Base-by-base conservation (phyloP, 1,140 invertebrate genomes). In the Drosophila parvula region DNA sequence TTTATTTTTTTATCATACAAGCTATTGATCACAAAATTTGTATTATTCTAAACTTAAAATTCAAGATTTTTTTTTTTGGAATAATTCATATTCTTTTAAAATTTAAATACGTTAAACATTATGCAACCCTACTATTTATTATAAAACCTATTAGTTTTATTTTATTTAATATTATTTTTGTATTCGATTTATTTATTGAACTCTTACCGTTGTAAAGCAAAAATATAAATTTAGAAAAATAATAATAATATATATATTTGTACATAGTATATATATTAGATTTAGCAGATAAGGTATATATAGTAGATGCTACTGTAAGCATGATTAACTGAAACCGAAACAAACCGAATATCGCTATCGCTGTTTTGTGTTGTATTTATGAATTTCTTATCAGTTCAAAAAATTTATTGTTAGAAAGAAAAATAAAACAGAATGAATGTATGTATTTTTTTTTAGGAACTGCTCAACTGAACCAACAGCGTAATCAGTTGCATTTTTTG, bases 371-470 rank as follows among this genome's bases (percentile, higher is more conserved):
- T 45, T 75, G 58, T 41, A 28, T 48, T 44, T 45, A 18, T 45
- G 44, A n/a, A 60, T 68, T 75, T 76, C 56, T 68, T 76, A 77
- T 75, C 74, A 75, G 50, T 57, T 75, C 14, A 56, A 62, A 36
- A 57, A 38, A 36, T 44, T 56, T 18, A 40, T 43, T 18, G 30
- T 8, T 8, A 4, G 14, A 40, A 16, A 11, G 30, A 41, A 10
- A 18, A 12, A 57, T 30, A 57, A 18, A 40, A 56, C 34, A 11
- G 27, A 10, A 16, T 18, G 28, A 41, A 16, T 32, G 3, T 30
- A 28, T n/a, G n/a, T n/a, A n/a, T n/a, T 11, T 57, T 14, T 40
- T 62, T 62, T 32, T 58, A 32, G 14, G 32, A 41, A 28, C 9
- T 30, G 27, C n/a, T 5, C 4, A 57, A n/a, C 27, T 18, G 11